phyloP scores from a whole-genome alignment of 2,113 vertebrate genomes.

The Pterocles orientalis region DNA sequence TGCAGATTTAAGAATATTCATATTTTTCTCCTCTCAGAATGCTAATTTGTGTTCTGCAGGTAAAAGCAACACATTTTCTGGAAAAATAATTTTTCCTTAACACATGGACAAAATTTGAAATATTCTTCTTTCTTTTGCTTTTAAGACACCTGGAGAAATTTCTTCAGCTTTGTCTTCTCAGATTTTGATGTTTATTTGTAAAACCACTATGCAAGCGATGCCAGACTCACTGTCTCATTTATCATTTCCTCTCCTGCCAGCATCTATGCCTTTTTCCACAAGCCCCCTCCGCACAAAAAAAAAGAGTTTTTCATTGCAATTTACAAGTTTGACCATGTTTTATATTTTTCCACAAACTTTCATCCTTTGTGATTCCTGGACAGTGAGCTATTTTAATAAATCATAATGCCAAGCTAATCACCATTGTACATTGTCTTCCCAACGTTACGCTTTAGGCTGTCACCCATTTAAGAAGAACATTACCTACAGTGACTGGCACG shows the following conservation, averaged over 20 bases:
- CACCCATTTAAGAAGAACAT: not conserved
- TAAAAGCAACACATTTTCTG: not conserved
- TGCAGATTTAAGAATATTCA: not conserved
- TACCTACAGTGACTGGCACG: not conserved
- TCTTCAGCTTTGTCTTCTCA: not conserved
- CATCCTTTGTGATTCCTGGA: not conserved
- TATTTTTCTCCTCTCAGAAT: not conserved
- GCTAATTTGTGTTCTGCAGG: not conserved
- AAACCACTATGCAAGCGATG: not conserved
- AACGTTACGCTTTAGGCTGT: not conserved
- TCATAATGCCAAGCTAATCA: not conserved
- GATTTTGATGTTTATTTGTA: not conserved
- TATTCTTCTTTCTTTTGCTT: not conserved
- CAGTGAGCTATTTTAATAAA: not conserved
- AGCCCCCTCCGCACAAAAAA: not conserved
- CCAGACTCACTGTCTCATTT: not conserved
- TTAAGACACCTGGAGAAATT: not conserved
- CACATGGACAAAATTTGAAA: not conserved
- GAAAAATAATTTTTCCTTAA: not conserved
- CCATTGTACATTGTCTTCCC: not conserved
- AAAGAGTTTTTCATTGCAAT: not conserved
- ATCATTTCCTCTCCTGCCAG: not conserved
- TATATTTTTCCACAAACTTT: not conserved
- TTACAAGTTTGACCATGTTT: not conserved
- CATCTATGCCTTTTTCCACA: not conserved